Base-by-base conservation (phyloP, 53 echinoderm and acorn worm species). In the Astropecten irregularis region DNA sequence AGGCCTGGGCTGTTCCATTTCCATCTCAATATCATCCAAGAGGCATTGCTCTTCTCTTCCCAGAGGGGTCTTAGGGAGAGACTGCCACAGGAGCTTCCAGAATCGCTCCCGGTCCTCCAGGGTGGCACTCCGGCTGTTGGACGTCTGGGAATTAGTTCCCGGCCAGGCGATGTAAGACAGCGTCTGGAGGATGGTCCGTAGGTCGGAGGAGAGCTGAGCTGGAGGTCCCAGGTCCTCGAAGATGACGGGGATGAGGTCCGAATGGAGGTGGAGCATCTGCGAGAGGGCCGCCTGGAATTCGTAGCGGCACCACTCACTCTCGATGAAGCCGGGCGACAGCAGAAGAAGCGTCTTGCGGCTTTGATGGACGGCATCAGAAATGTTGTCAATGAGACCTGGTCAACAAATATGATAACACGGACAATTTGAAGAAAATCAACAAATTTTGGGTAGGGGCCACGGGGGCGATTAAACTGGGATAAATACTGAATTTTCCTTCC, bases 231-330 rank as follows among this genome's bases (percentile, higher is more conserved):
- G 66, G 57, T 89, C 89, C 37, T 84, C 50, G 46, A 74, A 89
- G 84, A 89, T 66, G 48, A 89, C 57, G n/a, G 89, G 89, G 42
- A 89, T 89, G 42, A 89, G 76, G 49, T 74, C 83, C 28, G 65
- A 23, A 48, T 84, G 83, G 13, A 31, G 63, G 8, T 50, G 71
- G 7, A 46, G 55, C 69, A 89, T 84, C 58, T 84, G 66, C 14
- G 65, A 34, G 21, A 76, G 84, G 10, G 89, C 73, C 9, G 84
- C 29, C 11, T 76, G 66, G 69, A 76, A 89, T 38, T 89, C 89
- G 32, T 72, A 89, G 22, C 59, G 50, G 39, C 84, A 89, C 89
- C 89, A 89, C 35, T 74, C 65, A 19, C 89, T 89, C 56, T 89
- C 76, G 15, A 89, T 48, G 51, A 89, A 89, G 19, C 84, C 89